phyloP scores from a whole-genome alignment of 2,888 invertebrate species.

The Plagiodera versicolora region DNA sequence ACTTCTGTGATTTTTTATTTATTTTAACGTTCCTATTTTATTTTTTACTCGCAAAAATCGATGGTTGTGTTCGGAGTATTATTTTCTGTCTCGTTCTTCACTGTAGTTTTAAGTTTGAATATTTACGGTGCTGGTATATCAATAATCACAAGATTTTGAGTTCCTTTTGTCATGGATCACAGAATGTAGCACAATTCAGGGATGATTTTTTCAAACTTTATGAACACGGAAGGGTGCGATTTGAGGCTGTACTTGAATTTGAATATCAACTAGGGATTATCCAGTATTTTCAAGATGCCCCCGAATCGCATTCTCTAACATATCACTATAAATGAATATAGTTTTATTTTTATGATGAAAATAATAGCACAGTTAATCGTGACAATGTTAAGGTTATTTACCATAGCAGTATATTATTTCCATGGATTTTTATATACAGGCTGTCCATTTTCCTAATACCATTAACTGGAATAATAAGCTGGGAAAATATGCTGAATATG shows the following conservation, averaged over 20 bases:
- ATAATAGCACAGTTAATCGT: not conserved
- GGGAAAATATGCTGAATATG: too few relatives aligned
- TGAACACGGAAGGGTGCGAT: not conserved
- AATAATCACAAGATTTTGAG: conserved; percentile 41
- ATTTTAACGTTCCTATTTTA: conserved; percentile 17
- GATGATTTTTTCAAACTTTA: conserved; percentile 6
- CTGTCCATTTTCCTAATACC: too few relatives aligned
- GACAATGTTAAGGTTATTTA: conserved; percentile 12
- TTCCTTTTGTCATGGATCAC: conserved; percentile 33
- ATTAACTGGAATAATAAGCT: too few relatives aligned
- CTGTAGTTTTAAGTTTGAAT: conserved; percentile 24
- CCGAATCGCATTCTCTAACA: not conserved
- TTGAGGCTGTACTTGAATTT: not conserved
- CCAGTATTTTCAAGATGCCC: too few relatives aligned
- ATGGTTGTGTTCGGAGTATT: conserved; percentile 49
- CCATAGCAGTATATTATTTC: conserved; percentile 44
- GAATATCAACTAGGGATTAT: too few relatives aligned
- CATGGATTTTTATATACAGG: conserved; percentile 20
- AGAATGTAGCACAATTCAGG: conserved; percentile 20
- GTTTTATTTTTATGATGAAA: not conserved
- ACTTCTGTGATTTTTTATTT: conserved; percentile 35
- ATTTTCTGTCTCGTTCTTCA: too few relatives aligned
- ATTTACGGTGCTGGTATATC: conserved; percentile 50
- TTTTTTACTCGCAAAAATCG: conserved; percentile 21
- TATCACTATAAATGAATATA: not conserved